Percentiles rank a stretch among this genome's conserved stretches.
phyloP scores from a whole-genome alignment of 2,113 vertebrate genomes.

The Dicentrarchus labrax region DNA sequence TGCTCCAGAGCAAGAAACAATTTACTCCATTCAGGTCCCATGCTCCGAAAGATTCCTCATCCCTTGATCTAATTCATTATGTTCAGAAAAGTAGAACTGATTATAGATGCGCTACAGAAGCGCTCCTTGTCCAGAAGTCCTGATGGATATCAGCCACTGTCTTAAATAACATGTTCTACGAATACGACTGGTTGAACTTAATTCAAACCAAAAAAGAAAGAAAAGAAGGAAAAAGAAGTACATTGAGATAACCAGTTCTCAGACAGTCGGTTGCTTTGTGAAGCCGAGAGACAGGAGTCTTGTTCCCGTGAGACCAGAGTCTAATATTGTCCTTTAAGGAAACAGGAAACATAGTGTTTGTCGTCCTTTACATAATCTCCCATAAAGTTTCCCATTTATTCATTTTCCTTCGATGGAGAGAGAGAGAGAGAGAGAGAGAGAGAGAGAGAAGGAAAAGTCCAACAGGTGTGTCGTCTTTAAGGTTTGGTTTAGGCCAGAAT shows the following conservation, averaged over 20 bases:
- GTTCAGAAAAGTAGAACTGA: constrained; percentile 28
- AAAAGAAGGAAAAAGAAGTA: constrained; percentile 27
- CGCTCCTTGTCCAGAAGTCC: constrained; percentile 59
- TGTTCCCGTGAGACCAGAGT: constrained; percentile 65
- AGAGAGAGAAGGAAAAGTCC: constrained; percentile 22
- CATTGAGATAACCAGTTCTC: constrained; percentile 64
- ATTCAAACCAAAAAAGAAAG: constrained; percentile 45
- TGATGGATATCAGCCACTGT: constrained; percentile 68
- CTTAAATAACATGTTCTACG: constrained; percentile 73
- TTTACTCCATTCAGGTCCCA: constrained; percentile 51
- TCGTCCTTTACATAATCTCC: constrained; percentile 29
- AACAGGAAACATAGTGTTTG: constrained; percentile 69
- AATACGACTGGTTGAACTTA: constrained; percentile 40
- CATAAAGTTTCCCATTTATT: constrained; percentile 23
- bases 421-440: neutral
- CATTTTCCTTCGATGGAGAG: constrained; percentile 23
- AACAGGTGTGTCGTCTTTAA: constrained; percentile 48
- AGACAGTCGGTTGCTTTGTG: constrained; percentile 76
- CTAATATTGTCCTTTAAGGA: constrained; percentile 66
- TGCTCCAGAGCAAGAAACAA: constrained; percentile 16
- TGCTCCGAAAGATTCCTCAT: constrained; percentile 29
- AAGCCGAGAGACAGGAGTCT: constrained; percentile 41
- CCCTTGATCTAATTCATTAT: constrained; percentile 57
- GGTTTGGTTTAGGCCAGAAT: neutral
- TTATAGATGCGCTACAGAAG: constrained; percentile 46